phyloP scores from a whole-genome alignment of 1,140 invertebrate species.

The Neocloeon triangulifer region DNA sequence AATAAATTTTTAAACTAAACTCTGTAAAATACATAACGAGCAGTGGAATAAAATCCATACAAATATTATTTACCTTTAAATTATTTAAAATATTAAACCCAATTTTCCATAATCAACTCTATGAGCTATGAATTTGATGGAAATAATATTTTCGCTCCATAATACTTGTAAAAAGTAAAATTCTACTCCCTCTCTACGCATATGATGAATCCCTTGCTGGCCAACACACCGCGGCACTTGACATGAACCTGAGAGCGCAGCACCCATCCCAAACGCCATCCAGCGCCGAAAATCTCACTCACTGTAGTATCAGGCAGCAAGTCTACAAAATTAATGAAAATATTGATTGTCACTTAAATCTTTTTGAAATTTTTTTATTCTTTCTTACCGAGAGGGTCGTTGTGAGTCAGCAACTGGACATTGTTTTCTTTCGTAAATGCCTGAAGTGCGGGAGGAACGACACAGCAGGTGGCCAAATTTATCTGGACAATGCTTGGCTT shows the following conservation, averaged over 20 bases:
- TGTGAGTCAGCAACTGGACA: slow-evolving; percentile 86
- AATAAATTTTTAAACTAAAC: too few species aligned
- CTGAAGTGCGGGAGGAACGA: slow-evolving; percentile 75
- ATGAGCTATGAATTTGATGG: too few species aligned
- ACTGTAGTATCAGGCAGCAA: slow-evolving; percentile 27
- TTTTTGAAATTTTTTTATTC: neutral
- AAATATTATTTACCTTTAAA: too few species aligned
- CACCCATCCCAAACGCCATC: slow-evolving; percentile 35
- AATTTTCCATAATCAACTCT: too few species aligned
- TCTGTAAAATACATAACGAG: too few species aligned
- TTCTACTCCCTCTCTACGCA: slow-evolving; percentile 10
- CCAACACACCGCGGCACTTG: slow-evolving; percentile 70
- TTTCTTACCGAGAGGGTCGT: slow-evolving; percentile 64
- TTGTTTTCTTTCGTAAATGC: slow-evolving; percentile 75
- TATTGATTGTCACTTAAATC: neutral
- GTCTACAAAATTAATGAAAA: slow-evolving; percentile 21
- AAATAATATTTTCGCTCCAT: too few species aligned
- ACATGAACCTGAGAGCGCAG: slow-evolving; percentile 67
- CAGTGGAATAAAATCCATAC: too few species aligned
- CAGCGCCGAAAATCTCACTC: slow-evolving; percentile 22
- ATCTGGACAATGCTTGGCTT: slow-evolving; percentile 88
- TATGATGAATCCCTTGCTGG: slow-evolving; percentile 60
- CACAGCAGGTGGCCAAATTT: slow-evolving; percentile 84
- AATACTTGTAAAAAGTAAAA: too few species aligned
- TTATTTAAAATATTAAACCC: too few species aligned